These are phyloP conservation scores for Formica selysi DNA, from an alignment of 1,140 invertebrate species.

Conservation along the genomic window DNA sequence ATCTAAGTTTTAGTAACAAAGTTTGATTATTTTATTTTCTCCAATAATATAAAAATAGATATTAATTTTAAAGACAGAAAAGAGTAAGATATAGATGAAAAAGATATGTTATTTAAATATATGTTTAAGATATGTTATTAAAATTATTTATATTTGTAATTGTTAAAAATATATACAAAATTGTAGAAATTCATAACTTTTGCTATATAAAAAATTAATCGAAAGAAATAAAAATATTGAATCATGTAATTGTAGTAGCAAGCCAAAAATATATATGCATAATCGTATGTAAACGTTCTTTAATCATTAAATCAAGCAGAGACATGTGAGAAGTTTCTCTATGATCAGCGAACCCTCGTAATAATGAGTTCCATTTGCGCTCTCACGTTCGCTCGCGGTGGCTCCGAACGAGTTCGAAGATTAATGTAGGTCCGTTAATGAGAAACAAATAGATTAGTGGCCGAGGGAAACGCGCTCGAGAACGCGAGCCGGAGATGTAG, in stretches of 20 bases:
- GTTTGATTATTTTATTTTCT: neutral
- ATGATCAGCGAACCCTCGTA: constrained; percentile 27
- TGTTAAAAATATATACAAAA: neutral
- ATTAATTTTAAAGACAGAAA: neutral
- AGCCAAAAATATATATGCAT: neutral
- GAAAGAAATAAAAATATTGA: neutral
- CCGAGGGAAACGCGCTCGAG: constrained; percentile 12
- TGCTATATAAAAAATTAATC: neutral
- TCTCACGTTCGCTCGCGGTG: constrained; percentile 65
- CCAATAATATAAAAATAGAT: neutral
- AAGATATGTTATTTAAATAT: no score
- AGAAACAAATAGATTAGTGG: constrained; percentile 82
- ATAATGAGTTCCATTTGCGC: constrained; percentile 76
- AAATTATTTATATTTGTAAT: neutral
- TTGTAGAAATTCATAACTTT: neutral
- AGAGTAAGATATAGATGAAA: neutral
- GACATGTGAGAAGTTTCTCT: neutral
- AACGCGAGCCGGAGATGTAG: constrained; percentile 21
- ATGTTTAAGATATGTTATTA: no score
- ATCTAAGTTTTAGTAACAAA: constrained; percentile 4
- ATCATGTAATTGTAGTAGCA: neutral
- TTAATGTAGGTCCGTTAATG: constrained; percentile 85
- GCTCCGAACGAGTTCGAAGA: constrained; percentile 74
- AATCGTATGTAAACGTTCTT: constrained; percentile 6
- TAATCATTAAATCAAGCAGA: constrained; percentile 1